Evolutionary conservation across 2,888 invertebrate genomes (phyloP), one percentile per base, ranked within the genome.

Genomic region (Epiblema foenella): DNA sequence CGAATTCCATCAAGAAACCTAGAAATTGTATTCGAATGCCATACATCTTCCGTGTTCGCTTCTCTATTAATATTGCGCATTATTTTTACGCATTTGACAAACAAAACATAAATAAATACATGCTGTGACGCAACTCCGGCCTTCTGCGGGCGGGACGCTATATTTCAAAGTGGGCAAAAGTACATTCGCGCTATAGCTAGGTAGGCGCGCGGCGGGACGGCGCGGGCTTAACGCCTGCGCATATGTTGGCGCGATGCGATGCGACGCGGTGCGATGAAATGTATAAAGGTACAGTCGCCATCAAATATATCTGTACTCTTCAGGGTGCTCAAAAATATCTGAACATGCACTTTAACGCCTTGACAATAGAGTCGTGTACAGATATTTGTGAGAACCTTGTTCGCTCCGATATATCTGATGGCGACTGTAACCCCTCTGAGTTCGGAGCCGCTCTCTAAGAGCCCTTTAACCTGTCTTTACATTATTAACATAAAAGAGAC

Each of bases 111-210:
- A 67, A 58, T 52, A 46, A 62, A 71, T 59, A 59, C 39, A 37
- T 64, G 7, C 79, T 86, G 87, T 86, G 86, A 79, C 89, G 67
- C 71, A 66, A 71, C 37, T 71, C 20, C 71, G 83, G 76, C 82
- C 79, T 84, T 89, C 79, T 90, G 76, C 81, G 64, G 68, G 78
- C 76, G 74, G 83, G 77, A 82, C 86, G 90, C 84, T 77, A 84
- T 91, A 91, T 93, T 91, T 93, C 92, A 92, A 92, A 93, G 93
- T 93, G 93, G 92, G 93, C 93, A 93, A 91, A 90, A 91, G 93
- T 93, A 93, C 90, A 89, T 91, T 90, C 89, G 89, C 90, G 90
- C 90, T 91, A 93, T 91, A 92, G 88, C 90, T 93, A 92, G 86
- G 91, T 92, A 93, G 89, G 90, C 89, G 91, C 90, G 86, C 84